A percentile compares a stretch with the other conserved stretches of the same genome.
Evolutionary conservation across 2,888 invertebrate genomes (phyloP).

Genomic region (Erannis defoliaria): DNA sequence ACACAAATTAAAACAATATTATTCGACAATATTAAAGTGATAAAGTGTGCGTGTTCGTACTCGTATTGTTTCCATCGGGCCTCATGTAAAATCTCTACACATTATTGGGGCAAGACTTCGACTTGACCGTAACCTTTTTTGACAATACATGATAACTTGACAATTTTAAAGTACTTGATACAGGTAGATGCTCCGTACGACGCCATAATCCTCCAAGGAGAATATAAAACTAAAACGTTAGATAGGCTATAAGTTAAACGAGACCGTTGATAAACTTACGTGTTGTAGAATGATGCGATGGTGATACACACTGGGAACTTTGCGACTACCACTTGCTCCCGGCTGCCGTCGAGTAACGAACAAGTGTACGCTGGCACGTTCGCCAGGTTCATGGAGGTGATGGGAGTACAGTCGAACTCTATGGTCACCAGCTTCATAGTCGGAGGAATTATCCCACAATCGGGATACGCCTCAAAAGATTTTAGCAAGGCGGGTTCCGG

Average conservation of each 20-base stretch:
- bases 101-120: no score
- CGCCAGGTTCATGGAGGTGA: slow-evolving; percentile 72
- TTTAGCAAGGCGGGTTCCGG: slow-evolving; percentile 73
- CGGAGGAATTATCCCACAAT: slow-evolving; percentile 70
- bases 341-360: slow-evolving; percentile 76
- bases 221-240: no score
- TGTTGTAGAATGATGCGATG: slow-evolving; percentile 81
- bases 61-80: no score
- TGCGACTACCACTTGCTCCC: slow-evolving; percentile 78
- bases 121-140: no score
- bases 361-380: slow-evolving; percentile 77
- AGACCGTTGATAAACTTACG: slow-evolving; percentile 69
- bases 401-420: slow-evolving; percentile 76
- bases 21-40: no score
- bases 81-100: no score
- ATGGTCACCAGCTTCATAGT: slow-evolving; percentile 62
- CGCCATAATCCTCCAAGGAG: no score
- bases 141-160: background rate
- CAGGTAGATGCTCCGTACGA: no score
- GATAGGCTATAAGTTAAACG: no score
- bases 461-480: slow-evolving; percentile 68
- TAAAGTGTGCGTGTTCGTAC: no score
- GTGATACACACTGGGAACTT: slow-evolving; percentile 78
- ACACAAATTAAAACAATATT: no score
- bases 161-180: background rate